Evolutionary conservation across 2,113 vertebrate species (phyloP).

Genomic region (Gila orcuttii): DNA sequence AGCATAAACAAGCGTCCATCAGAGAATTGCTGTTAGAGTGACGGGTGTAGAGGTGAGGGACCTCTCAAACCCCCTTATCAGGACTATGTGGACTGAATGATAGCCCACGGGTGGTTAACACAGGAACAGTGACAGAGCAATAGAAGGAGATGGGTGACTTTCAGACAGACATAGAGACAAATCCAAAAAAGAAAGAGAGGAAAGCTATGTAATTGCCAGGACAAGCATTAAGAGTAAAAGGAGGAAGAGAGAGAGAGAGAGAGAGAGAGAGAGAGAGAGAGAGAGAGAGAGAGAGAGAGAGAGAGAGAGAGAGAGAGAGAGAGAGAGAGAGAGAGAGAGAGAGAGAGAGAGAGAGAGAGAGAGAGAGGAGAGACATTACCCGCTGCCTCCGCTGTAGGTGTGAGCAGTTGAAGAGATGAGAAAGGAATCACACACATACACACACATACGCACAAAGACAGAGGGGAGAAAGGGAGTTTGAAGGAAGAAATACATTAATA

Average conservation of each 20-base stretch:
- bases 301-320: conserved; percentile 48
- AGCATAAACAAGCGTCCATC: conserved; percentile 23
- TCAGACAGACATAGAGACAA: conserved; percentile 42
- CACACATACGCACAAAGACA: conserved; percentile 20
- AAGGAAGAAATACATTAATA: conserved; percentile 69
- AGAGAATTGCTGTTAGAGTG: conserved; percentile 5
- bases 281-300: conserved; percentile 47
- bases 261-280: conserved; percentile 44
- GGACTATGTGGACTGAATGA: conserved; percentile 30
- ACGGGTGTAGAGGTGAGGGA: conserved; percentile 18
- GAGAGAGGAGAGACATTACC: conserved; percentile 71
- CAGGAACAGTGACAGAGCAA: conserved; percentile 50
- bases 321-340: conserved; percentile 44
- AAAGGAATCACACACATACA: conserved; percentile 52
- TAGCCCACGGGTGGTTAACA: conserved; percentile 59
- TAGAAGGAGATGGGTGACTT: conserved; percentile 57
- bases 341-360: conserved; percentile 43
- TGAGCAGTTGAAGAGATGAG: conserved; percentile 70
- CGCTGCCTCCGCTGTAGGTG: conserved; percentile 74
- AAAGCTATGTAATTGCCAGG: conserved; percentile 56
- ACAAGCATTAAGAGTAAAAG: conserved; percentile 51
- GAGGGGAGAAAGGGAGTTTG: conserved; percentile 59
- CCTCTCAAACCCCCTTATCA: conserved; percentile 31
- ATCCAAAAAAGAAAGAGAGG: conserved; percentile 58
- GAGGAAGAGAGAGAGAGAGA: conserved; percentile 20